Conservation (phyloP, 2,888 invertebrate genomes). For the Andricus quercusramuli region DNA sequence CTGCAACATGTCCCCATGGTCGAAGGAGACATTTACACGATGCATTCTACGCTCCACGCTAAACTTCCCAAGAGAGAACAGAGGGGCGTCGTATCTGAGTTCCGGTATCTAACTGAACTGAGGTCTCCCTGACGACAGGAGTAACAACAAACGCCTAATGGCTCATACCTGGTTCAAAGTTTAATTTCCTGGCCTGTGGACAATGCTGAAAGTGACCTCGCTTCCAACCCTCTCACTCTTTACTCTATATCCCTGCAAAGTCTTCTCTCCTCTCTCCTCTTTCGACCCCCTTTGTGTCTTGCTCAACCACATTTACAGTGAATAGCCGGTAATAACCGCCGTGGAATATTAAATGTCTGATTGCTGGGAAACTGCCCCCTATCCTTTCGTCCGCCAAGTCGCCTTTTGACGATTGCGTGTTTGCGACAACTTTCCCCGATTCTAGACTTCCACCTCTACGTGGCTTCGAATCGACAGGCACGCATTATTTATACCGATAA, state of each 20-base stretch:
- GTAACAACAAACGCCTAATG: constrained; percentile 76
- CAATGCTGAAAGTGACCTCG: constrained; percentile 64
- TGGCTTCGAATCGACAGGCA: background rate
- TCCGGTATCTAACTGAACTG: constrained; percentile 72
- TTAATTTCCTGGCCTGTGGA: constrained; percentile 76
- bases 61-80: constrained; percentile 63
- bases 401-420: constrained; percentile 19
- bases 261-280: constrained; percentile 45
- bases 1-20: constrained; percentile 62
- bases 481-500: background rate
- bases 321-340: constrained; percentile 50
- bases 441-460: background rate
- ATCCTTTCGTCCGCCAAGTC: constrained; percentile 21
- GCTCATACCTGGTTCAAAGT: constrained; percentile 72
- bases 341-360: constrained; percentile 61
- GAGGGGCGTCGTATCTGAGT: constrained; percentile 71
- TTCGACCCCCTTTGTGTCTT: constrained; percentile 35
- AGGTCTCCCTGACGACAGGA: constrained; percentile 73
- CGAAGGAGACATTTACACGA: constrained; percentile 70
- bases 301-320: constrained; percentile 7
- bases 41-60: constrained; percentile 65
- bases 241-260: constrained; percentile 4
- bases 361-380: constrained; percentile 45
- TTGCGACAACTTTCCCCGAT: background rate
- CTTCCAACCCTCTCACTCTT: constrained; percentile 42